phyloP scores from a whole-genome alignment of 1,140 invertebrate species.

The Hycleus cichorii region DNA sequence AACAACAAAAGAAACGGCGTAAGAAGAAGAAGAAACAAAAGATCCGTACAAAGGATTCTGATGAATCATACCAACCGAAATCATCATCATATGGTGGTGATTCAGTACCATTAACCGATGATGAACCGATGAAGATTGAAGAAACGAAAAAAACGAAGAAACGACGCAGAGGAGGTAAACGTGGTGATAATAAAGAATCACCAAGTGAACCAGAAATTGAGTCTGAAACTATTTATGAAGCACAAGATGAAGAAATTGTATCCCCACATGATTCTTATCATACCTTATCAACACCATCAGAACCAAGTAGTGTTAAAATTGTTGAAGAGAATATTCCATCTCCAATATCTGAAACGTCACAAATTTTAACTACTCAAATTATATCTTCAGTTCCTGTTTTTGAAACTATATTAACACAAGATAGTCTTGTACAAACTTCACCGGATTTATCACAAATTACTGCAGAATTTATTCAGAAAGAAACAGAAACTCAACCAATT shows the following conservation, averaged over 20 bases:
- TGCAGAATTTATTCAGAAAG: background rate
- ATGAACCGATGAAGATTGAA: conserved; percentile 41
- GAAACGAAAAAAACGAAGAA: conserved; percentile 37
- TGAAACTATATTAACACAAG: conserved; percentile 47
- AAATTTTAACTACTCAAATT: conserved; percentile 44
- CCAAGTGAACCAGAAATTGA: conserved; percentile 32
- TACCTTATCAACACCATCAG: conserved; percentile 49
- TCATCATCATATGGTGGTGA: conserved; percentile 35
- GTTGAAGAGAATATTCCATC: conserved; percentile 52
- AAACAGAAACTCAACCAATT: conserved; percentile 39
- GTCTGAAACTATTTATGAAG: conserved; percentile 30
- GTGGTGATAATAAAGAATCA: conserved; percentile 14
- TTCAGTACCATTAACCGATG: conserved; percentile 35
- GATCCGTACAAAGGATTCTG: conserved; percentile 39
- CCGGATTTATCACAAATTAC: conserved; percentile 24
- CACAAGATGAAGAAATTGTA: conserved; percentile 32
- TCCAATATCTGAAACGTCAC: conserved; percentile 37
- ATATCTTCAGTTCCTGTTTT: conserved; percentile 51
- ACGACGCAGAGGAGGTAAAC: conserved; percentile 21
- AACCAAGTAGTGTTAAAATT: conserved; percentile 52
- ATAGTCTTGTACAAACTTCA: conserved; percentile 45
- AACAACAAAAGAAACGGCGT: conserved; percentile 39
- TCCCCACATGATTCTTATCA: conserved; percentile 48
- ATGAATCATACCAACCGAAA: conserved; percentile 41
- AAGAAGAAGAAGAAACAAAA: conserved; percentile 52